Evolutionary conservation across 2,797 vertebrate species (phyloP).

Genomic region (Myotis myotis): DNA sequence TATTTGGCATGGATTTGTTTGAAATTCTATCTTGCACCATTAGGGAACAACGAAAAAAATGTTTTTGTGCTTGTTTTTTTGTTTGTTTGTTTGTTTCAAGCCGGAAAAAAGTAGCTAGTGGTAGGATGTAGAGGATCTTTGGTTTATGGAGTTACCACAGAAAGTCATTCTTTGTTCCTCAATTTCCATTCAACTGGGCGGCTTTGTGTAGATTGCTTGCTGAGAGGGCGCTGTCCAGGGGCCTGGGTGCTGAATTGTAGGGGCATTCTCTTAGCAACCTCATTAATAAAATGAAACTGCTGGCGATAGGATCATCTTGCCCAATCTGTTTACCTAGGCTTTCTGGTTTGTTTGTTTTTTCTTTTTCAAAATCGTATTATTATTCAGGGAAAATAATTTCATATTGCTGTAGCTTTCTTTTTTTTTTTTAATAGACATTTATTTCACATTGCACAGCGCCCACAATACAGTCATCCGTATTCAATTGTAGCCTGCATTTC

Average conservation of each 20-base stretch:
- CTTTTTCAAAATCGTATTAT: not conserved
- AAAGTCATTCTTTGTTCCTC: not conserved
- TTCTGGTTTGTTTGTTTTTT: not conserved
- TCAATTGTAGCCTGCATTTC: conserved; percentile 15
- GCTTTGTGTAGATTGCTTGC: not conserved
- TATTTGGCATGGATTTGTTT: not conserved
- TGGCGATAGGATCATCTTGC: not conserved
- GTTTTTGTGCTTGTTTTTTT: not conserved
- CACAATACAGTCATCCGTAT: conserved; percentile 29
- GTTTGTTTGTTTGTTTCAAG: not conserved
- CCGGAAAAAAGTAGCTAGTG: not conserved
- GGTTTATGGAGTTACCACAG: not conserved
- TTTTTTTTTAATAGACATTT: conserved; percentile 20
- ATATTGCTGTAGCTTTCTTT: conserved; percentile 19
- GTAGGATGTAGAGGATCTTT: not conserved
- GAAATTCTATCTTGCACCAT: not conserved
- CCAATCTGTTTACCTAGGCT: not conserved
- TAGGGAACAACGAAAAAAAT: not conserved
- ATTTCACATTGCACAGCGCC: conserved; percentile 42
- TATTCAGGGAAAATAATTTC: not conserved
- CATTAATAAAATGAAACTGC: not conserved
- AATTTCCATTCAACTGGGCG: not conserved
- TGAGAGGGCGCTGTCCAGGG: not conserved
- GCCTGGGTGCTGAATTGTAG: not conserved
- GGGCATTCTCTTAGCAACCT: not conserved